Base-by-base conservation (phyloP, 1,140 invertebrate species). In the Drosophila quadrilineata region DNA sequence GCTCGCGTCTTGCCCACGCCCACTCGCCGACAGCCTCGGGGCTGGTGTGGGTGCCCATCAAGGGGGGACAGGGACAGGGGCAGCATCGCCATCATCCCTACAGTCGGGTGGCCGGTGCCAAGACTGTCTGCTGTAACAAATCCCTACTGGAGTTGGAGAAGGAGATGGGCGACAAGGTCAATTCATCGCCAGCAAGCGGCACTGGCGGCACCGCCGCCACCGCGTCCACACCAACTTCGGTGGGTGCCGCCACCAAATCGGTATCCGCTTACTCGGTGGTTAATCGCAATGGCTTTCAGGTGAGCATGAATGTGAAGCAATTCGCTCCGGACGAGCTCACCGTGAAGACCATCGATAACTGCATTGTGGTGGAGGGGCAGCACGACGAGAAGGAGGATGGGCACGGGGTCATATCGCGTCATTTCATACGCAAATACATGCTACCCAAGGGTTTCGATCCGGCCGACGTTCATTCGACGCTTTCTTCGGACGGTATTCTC, bases 401-500 rank as follows among this genome's bases (percentile, higher is more conserved):
- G 3, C 93, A 94, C 88, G 92, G 92, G 2, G 90, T 88, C 28
- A 90, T 92, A 36, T 92, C 91, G 4, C 92, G 94, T 16, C 93
- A 95, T 53, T 96, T 96, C 71, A 91, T 93, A 22, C 89, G 95
- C 29, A 91, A 92, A 75, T 95, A 96, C 66, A 74, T 93, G 8
- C 89, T 96, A 10, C 95, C 95, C 1, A 92, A 94, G 54, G 93
- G 93, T 31, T 93, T 92, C 40, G 91, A 94, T 29, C 88, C 93
- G 1, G 92, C 93, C 19, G 90, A 92, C 4, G 92, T 95, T 0
- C 88, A 92, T 3, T 95, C 94, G 0, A 92, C 90, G 16, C 89
- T 96, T 3, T 95, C 94, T 1, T 94, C 93, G 1, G 95, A 96
- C 80, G 95, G 95, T 1, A 92, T 96, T 6, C 84, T 96, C 2